Conservation (phyloP, 2,113 vertebrate genomes). For the Uropsilus gracilis region DNA sequence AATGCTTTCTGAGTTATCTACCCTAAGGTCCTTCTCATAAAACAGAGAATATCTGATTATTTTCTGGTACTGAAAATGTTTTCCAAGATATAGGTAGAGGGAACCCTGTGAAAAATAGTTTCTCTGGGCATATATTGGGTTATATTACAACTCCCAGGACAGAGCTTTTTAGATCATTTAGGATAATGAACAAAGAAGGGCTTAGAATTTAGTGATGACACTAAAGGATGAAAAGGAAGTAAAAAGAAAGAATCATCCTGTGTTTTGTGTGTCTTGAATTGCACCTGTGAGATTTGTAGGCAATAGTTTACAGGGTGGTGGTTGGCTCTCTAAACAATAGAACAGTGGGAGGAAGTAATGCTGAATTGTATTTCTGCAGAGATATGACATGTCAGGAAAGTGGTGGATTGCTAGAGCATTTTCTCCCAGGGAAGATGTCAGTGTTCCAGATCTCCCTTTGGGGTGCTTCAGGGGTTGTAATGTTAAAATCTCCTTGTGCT, state of each 20-base stretch:
- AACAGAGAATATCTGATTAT: slow-evolving; percentile 11
- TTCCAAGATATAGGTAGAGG: background rate
- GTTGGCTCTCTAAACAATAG: background rate
- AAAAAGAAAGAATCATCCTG: background rate
- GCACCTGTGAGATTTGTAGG: background rate
- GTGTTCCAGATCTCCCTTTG: background rate
- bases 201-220: background rate
- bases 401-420: background rate
- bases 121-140: background rate
- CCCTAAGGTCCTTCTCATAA: background rate
- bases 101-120: background rate
- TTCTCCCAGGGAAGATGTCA: background rate
- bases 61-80: background rate
- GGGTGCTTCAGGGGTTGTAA: background rate
- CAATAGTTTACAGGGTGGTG: too few relatives aligned
- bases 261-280: background rate
- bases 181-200: background rate
- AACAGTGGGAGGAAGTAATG: background rate
- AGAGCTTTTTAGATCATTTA: background rate
- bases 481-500: background rate
- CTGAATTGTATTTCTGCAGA: background rate
- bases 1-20: background rate
- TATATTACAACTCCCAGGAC: background rate
- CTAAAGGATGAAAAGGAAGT: background rate
- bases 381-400: background rate